A percentile compares a stretch with the other conserved stretches of the same genome.
These are phyloP conservation scores for Dysmachus trigonus DNA, from an alignment of 2,888 invertebrate species.

Conservation along the genomic window DNA sequence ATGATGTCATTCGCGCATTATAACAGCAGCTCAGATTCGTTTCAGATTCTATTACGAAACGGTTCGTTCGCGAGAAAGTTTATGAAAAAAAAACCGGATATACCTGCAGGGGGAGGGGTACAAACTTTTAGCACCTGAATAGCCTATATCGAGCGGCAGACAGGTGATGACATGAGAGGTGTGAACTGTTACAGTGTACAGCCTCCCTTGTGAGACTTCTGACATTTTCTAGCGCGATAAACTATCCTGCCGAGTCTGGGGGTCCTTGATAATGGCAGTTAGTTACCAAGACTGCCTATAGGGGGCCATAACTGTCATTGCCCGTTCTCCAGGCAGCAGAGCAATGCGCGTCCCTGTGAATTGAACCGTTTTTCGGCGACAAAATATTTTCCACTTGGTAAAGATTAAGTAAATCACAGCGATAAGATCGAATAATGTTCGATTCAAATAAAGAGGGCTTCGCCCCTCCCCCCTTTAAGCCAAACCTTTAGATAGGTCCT, in stretches of 20 bases:
- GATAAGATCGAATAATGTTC: constrained; percentile 43
- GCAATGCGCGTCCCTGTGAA: no score
- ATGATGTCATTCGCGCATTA: not conserved
- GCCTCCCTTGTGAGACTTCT: not conserved
- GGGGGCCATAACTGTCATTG: not conserved
- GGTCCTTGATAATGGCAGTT: not conserved
- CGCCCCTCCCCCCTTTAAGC: not conserved
- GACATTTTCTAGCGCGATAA: constrained; percentile 29
- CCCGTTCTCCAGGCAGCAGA: not conserved
- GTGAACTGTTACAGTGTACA: no score
- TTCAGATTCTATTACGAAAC: not conserved
- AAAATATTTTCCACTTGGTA: constrained; percentile 43
- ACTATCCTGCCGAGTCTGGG: not conserved
- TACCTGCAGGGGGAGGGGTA: not conserved
- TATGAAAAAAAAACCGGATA: not conserved
- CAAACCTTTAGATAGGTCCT: not conserved
- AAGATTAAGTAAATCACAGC: constrained; percentile 43
- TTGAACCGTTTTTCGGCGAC: constrained; percentile 36
- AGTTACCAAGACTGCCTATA: constrained; percentile 9
- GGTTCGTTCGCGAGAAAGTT: not conserved
- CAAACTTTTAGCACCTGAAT: constrained; percentile 15
- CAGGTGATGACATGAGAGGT: constrained; percentile 37
- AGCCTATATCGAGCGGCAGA: constrained; percentile 13
- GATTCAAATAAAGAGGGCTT: constrained; percentile 38
- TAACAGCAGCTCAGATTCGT: not conserved